Conservation (phyloP, 2,888 invertebrate species). For the Epinotia ramella region DNA sequence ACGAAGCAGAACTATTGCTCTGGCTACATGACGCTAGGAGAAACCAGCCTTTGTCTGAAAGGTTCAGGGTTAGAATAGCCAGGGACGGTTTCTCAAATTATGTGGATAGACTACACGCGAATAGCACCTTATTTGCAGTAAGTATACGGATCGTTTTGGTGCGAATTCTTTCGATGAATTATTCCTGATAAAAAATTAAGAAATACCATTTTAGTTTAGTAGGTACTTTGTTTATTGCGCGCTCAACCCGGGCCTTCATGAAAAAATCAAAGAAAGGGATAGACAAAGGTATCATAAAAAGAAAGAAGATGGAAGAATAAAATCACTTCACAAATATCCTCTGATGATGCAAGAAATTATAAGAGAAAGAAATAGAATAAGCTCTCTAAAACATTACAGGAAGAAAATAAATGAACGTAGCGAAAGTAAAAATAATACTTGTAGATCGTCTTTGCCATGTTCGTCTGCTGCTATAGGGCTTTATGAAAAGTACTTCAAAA, state of each 20-base stretch:
- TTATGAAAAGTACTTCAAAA: not conserved
- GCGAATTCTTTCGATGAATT: not conserved
- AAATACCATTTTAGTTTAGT: not conserved
- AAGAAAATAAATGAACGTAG: not conserved
- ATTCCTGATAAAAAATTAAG: not conserved
- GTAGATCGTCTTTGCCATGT: not conserved
- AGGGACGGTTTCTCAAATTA: slow-evolving; percentile 96
- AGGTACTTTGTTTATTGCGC: not conserved
- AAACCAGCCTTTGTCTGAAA: slow-evolving; percentile 93
- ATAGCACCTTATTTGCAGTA: slow-evolving; percentile 95
- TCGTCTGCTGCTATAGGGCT: not conserved
- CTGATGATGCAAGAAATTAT: not conserved
- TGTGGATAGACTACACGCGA: slow-evolving; percentile 93
- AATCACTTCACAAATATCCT: not conserved
- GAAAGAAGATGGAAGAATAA: slow-evolving; percentile 14
- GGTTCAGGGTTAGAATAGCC: slow-evolving; percentile 94
- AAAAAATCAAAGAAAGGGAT: not conserved
- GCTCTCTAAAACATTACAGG: not conserved
- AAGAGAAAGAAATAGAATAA: slow-evolving; percentile 6
- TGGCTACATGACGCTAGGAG: slow-evolving; percentile 93
- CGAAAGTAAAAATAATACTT: not conserved
- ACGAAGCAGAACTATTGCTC: slow-evolving; percentile 95
- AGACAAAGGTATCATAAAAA: not conserved
- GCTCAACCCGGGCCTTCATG: slow-evolving; percentile 1
- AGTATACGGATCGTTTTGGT: slow-evolving; percentile 52